Conservation (phyloP, 2,113 vertebrate genomes). For the Rattus rattus region DNA sequence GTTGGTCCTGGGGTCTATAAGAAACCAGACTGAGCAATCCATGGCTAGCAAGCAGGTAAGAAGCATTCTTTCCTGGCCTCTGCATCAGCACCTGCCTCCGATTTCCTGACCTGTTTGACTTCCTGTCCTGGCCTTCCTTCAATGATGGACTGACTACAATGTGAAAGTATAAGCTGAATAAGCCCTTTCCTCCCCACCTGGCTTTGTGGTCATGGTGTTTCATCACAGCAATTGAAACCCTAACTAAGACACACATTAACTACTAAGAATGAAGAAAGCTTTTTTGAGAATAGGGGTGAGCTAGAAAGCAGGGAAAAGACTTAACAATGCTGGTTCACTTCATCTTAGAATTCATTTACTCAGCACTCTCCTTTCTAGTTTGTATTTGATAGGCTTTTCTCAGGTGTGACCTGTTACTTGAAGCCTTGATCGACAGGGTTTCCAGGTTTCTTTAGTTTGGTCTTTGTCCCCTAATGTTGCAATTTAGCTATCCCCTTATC, state of each 20-base stretch:
- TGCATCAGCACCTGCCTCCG: not conserved
- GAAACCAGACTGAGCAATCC: not conserved
- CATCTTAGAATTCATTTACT: not conserved
- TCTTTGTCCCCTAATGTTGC: not conserved
- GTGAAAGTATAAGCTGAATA: not conserved
- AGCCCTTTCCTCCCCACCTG: not conserved
- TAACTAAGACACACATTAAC: not conserved
- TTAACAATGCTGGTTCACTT: not conserved
- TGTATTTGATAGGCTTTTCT: not conserved
- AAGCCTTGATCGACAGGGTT: too few relatives aligned
- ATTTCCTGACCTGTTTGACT: not conserved
- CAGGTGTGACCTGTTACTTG: not conserved
- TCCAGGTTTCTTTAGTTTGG: not conserved
- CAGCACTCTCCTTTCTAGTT: not conserved
- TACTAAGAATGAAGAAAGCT: not conserved
- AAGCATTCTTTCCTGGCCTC: not conserved
- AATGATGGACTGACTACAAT: not conserved
- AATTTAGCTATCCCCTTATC: not conserved
- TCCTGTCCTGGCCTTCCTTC: not conserved
- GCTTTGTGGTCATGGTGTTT: not conserved
- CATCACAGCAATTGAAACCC: not conserved
- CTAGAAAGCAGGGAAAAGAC: not conserved
- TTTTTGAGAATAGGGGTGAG: not conserved
- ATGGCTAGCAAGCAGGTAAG: not conserved
- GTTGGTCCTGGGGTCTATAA: not conserved